Evolutionary conservation across 2,888 invertebrate species (phyloP).

Genomic region (Blera fallax): DNA sequence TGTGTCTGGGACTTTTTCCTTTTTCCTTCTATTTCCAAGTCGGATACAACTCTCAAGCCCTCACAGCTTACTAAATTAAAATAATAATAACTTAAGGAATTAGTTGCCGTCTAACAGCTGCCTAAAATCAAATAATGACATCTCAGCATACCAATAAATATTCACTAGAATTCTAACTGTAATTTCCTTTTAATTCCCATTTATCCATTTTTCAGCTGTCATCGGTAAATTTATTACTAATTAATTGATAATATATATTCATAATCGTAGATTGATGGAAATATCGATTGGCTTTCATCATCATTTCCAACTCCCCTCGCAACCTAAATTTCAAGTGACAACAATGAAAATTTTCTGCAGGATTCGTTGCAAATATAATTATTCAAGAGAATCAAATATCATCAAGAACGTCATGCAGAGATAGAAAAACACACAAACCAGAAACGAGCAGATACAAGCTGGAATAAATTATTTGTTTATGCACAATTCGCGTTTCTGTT

Average conservation of each 20-base stretch:
- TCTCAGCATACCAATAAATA: no score
- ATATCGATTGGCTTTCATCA: constrained; percentile 11
- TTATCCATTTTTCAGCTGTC: neutral
- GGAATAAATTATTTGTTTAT: constrained; percentile 44
- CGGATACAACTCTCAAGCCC: no score
- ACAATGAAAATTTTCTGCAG: neutral
- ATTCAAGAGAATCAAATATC: constrained; percentile 45
- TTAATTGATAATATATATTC: constrained; percentile 26
- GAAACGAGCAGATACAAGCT: constrained; percentile 8
- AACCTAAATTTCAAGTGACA: constrained; percentile 11
- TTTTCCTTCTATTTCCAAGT: no score
- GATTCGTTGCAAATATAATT: constrained; percentile 35
- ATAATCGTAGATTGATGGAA: constrained; percentile 41
- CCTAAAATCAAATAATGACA: no score
- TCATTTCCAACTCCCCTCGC: neutral
- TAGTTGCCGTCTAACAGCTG: no score
- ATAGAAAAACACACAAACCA: no score
- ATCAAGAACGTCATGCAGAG: constrained; percentile 32
- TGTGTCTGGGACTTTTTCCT: no score
- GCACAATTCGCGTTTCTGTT: constrained; percentile 36
- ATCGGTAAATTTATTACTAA: constrained; percentile 13
- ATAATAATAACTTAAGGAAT: no score
- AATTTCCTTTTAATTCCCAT: neutral
- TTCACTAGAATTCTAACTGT: neutral
- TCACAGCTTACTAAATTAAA: no score